These are phyloP conservation scores for Alligator mississippiensis DNA, from an alignment of 2,113 vertebrate species.

Conservation along the genomic window DNA sequence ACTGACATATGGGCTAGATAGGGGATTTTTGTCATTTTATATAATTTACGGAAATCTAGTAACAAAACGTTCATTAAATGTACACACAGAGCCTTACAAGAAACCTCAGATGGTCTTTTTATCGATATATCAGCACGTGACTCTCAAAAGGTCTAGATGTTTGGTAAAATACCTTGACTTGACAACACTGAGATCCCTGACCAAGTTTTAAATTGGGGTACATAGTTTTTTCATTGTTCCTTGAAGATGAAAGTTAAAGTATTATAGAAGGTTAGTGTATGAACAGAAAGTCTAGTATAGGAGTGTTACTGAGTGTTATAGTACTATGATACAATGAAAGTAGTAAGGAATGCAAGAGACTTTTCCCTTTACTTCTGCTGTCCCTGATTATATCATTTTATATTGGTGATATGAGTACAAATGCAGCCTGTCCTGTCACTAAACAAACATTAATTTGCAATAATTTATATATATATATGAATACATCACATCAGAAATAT, in stretches of 20 bases:
- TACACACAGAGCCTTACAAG: background rate
- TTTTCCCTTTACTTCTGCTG: background rate
- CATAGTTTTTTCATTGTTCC: background rate
- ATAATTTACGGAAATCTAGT: conserved; percentile 29
- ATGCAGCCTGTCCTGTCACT: background rate
- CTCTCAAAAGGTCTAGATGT: background rate
- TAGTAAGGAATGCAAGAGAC: background rate
- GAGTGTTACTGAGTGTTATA: background rate
- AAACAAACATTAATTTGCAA: background rate
- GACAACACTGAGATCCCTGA: conserved; percentile 15
- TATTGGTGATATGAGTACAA: background rate
- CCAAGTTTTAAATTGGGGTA: background rate
- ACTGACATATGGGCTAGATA: background rate
- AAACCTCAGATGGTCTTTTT: conserved; percentile 52
- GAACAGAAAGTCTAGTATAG: background rate
- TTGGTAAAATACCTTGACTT: background rate
- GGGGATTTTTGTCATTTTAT: conserved; percentile 10
- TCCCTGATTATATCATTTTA: background rate
- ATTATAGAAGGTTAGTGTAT: no score
- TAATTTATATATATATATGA: background rate
- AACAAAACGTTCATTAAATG: conserved; percentile 39
- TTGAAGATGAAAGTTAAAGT: conserved; percentile 18
- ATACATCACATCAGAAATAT: background rate
- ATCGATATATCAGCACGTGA: conserved; percentile 6
- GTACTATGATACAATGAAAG: conserved; percentile 19